Evolutionary conservation across 2,113 vertebrate species (phyloP).

Genomic region (Spizaetus ornatus): DNA sequence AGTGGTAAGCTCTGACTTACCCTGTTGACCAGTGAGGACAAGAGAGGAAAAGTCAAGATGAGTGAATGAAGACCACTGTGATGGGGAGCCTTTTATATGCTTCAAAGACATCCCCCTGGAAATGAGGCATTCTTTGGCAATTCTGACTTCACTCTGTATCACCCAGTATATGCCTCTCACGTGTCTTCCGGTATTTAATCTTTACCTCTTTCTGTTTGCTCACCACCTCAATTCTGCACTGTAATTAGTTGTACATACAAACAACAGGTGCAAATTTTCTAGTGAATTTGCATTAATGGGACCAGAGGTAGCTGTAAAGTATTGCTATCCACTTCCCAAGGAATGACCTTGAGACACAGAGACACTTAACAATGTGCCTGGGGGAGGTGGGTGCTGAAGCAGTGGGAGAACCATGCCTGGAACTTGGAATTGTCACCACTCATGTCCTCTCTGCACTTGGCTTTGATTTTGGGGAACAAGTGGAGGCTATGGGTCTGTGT

Average conservation of each 20-base stretch:
- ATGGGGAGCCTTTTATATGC: background rate
- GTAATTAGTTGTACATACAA: background rate
- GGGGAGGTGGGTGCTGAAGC: background rate
- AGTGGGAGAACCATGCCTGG: background rate
- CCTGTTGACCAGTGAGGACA: background rate
- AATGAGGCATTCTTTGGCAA: conserved; percentile 19
- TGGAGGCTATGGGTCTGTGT: background rate
- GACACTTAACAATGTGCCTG: background rate
- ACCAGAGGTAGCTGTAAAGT: background rate
- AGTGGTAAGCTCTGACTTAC: background rate
- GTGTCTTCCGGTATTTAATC: background rate
- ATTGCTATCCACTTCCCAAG: background rate
- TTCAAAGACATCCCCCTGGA: background rate
- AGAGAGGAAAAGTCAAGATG: background rate
- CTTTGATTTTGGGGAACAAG: background rate
- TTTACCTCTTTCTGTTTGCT: background rate
- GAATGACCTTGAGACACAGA: background rate
- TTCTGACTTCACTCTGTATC: background rate
- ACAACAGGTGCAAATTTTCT: background rate
- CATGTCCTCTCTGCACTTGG: background rate
- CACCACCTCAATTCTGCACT: background rate
- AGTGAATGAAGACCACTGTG: background rate
- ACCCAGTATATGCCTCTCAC: background rate
- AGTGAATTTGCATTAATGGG: conserved; percentile 3
- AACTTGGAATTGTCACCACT: background rate